Conservation (phyloP, 2,888 invertebrate species). For the Nemapogon koenigi region DNA sequence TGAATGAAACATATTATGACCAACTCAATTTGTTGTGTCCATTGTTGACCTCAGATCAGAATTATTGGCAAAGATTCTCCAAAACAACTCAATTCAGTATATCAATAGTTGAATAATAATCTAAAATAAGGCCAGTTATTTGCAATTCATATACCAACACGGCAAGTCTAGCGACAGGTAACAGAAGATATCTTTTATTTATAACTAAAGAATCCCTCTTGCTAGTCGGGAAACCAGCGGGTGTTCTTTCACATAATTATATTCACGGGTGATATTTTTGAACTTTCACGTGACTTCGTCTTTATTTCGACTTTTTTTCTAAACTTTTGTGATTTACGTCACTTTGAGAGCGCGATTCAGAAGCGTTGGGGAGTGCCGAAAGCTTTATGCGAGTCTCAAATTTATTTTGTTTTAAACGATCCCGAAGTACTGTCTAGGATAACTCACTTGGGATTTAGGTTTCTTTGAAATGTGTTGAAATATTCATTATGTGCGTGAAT, state of each 20-base stretch:
- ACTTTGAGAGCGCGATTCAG: slow-evolving; percentile 39
- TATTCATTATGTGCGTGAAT: neutral
- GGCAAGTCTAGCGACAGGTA: slow-evolving; percentile 38
- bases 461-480: neutral
- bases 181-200: slow-evolving; percentile 60
- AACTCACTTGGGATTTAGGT: slow-evolving; percentile 2
- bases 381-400: slow-evolving; percentile 46
- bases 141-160: slow-evolving; percentile 59
- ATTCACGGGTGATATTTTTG: slow-evolving; percentile 60
- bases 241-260: slow-evolving; percentile 58
- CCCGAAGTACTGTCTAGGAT: slow-evolving; percentile 16
- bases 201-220: slow-evolving; percentile 44
- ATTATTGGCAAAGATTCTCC: no score
- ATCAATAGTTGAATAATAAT: no score
- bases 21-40: no score
- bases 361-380: slow-evolving; percentile 49
- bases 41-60: no score
- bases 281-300: slow-evolving; percentile 55
- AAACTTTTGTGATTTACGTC: slow-evolving; percentile 57
- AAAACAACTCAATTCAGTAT: no score
- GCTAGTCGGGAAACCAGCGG: slow-evolving; percentile 54
- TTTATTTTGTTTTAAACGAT: slow-evolving; percentile 54
- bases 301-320: slow-evolving; percentile 52
- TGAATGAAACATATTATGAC: no score
- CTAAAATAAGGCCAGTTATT: no score